A percentile compares a stretch with the other conserved stretches of the same genome.
phyloP scores from a whole-genome alignment of 2,113 vertebrate genomes.

The Pterocles orientalis region DNA sequence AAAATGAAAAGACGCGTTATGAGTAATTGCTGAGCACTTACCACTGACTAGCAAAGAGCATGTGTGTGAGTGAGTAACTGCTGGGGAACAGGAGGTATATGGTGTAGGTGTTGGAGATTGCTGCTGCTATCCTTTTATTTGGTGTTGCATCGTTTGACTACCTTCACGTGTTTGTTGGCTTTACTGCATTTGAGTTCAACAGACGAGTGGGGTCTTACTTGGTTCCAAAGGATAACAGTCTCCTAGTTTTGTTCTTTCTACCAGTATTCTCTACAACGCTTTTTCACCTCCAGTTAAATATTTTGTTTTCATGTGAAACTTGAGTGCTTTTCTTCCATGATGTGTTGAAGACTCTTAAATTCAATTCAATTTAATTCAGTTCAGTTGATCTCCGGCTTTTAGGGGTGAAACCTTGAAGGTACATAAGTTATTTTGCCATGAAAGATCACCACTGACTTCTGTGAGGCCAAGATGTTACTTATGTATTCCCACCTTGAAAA shows the following conservation, averaged over 20 bases:
- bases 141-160: background rate
- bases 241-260: background rate
- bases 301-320: background rate
- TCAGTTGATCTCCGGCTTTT: background rate
- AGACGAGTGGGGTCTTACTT: background rate
- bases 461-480: background rate
- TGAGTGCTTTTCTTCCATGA: background rate
- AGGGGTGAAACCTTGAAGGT: background rate
- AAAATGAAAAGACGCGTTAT: background rate
- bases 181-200: background rate
- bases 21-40: background rate
- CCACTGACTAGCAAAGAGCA: background rate
- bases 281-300: background rate
- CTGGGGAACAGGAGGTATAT: background rate
- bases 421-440: fast-evolving
- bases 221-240: background rate
- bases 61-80: fast-evolving
- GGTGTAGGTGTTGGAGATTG: background rate
- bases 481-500: background rate
- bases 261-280: background rate
- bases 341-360: background rate
- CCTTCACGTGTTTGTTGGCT: background rate
- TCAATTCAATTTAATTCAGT: background rate
- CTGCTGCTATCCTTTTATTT: background rate
- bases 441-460: background rate